Percentiles rank a stretch among this genome's conserved stretches.
Evolutionary conservation across 2,113 vertebrate genomes (phyloP).

Genomic region (Callocephalon fimbriatum): DNA sequence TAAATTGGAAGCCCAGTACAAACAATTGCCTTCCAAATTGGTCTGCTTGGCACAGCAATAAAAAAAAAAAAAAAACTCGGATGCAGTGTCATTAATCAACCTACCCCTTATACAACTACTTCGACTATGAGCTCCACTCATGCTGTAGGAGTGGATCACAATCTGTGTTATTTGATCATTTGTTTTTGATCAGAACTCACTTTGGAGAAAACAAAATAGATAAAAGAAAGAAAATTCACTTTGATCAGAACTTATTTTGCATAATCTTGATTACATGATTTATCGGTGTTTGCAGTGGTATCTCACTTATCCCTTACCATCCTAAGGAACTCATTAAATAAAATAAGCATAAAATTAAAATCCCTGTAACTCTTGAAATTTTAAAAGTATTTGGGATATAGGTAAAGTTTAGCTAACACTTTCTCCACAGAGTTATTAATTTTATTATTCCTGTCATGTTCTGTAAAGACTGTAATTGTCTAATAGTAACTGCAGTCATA

Average conservation of each 20-base stretch:
- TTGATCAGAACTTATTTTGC: slow-evolving; percentile 58
- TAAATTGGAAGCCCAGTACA: background rate
- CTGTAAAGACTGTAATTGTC: background rate
- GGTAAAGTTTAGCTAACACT: background rate
- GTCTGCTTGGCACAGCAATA: background rate
- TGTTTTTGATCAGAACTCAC: slow-evolving; percentile 39
- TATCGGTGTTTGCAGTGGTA: background rate
- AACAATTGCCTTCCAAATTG: background rate
- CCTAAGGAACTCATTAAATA: slow-evolving; percentile 17
- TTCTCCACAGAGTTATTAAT: background rate
- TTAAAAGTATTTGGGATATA: background rate
- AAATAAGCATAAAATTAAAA: background rate
- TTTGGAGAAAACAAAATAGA: background rate
- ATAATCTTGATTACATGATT: slow-evolving; percentile 38
- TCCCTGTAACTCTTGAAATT: background rate
- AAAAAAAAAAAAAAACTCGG: background rate
- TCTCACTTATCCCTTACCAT: background rate
- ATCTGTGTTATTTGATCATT: slow-evolving; percentile 62
- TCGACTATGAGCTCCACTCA: background rate
- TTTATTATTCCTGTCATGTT: slow-evolving; percentile 42
- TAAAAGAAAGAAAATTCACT: slow-evolving; percentile 45
- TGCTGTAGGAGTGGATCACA: slow-evolving; percentile 20
- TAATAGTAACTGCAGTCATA: slow-evolving; percentile 30
- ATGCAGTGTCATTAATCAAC: background rate
- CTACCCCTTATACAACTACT: background rate